Percentiles rank a stretch among this genome's conserved stretches.
Conservation (phyloP, 2,113 vertebrate genomes). For the Lophochroa leadbeateri region DNA sequence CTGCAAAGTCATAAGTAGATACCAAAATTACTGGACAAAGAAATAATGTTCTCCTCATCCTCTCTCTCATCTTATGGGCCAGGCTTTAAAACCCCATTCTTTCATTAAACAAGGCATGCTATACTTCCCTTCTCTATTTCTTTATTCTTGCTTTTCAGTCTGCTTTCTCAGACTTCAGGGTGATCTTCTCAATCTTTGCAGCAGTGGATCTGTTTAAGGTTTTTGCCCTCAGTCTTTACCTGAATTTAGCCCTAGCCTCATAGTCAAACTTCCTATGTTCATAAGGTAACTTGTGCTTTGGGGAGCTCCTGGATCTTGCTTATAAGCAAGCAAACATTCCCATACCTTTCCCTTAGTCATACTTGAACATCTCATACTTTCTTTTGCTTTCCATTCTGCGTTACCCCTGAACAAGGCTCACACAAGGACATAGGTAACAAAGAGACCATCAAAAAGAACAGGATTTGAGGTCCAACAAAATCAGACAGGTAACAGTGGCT, state of each 20-base stretch:
- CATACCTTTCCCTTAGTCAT: not conserved
- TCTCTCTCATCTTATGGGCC: not conserved
- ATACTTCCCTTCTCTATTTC: not conserved
- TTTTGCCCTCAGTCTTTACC: not conserved
- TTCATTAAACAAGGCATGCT: not conserved
- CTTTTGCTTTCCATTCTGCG: not conserved
- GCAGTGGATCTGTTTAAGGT: not conserved
- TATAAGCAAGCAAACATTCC: not conserved
- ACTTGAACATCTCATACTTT: not conserved
- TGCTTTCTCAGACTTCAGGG: not conserved
- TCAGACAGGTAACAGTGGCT: not conserved
- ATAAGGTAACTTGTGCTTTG: not conserved
- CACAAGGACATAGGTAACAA: not conserved
- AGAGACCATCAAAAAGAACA: not conserved
- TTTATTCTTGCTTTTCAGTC: not conserved
- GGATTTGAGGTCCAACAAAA: not conserved
- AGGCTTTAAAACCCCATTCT: not conserved
- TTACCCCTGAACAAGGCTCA: not conserved
- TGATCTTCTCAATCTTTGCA: not conserved
- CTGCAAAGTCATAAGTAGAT: not conserved
- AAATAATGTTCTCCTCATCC: not conserved
- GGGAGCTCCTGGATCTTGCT: not conserved
- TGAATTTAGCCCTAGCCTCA: not conserved
- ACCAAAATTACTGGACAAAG: not conserved
- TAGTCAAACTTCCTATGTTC: not conserved